Conservation (phyloP, 2,797 vertebrate genomes). For the Sarcophilus harrisii region DNA sequence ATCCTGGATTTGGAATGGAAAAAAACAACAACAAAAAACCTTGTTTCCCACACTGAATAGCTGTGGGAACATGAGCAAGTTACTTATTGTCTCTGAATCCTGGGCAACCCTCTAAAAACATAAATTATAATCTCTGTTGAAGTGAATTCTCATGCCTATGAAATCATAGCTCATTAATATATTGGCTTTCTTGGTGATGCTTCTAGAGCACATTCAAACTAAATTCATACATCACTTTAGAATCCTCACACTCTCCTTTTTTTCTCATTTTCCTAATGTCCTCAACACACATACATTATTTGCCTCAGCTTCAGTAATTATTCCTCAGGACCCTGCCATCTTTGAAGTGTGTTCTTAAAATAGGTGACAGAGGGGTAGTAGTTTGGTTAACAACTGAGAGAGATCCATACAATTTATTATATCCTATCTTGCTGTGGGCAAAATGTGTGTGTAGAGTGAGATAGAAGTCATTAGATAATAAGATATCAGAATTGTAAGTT, state of each 20-base stretch:
- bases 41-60: neutral
- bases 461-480: neutral
- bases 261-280: neutral
- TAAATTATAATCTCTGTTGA: neutral
- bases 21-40: neutral
- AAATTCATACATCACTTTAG: neutral
- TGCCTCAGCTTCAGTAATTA: neutral
- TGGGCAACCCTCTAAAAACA: neutral
- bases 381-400: neutral
- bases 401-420: neutral
- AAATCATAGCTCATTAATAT: neutral
- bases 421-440: neutral
- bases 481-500: neutral
- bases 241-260: neutral
- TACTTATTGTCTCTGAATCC: neutral
- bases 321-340: neutral
- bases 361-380: neutral
- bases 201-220: neutral
- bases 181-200: neutral
- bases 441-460: neutral
- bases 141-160: neutral
- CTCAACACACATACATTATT: neutral
- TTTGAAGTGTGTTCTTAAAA: neutral
- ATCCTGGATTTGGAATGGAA: neutral
- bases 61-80: neutral